Evolutionary conservation across 2,113 vertebrate species (phyloP), one percentile per base, ranked within the genome.

Genomic region (Chaetops frenatus): DNA sequence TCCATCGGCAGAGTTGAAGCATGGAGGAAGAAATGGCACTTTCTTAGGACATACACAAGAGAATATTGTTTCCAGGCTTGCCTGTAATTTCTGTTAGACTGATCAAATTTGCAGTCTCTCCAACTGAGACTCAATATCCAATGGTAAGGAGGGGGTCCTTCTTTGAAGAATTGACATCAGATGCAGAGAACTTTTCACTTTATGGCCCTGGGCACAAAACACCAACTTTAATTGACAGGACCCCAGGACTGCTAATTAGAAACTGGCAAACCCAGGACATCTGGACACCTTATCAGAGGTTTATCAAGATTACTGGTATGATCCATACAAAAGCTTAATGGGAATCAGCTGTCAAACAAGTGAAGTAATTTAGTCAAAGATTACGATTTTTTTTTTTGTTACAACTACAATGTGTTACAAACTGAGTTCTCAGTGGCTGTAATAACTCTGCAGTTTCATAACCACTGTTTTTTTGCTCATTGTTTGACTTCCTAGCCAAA

Each of bases 261-360:
- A 97, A 96, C 94, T 96, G 95, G 92, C 77, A 95, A 96, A 96
- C 94, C 53, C 61, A 90, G 94, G 96, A 97, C 97, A 98, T 98
- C 97, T 98, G 98, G 97, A 97, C 96, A 97, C 94, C 91, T 97
- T 98, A 97, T 97, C 97, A 97, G 96, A 97, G 96, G 85, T 97
- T 98, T 97, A 98, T 96, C 97, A 96, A 96, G 95, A 96, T 98
- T 97, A 92, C 76, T 91, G 66, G 90, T 82, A 92, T 96, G 97
- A 98, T 96, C 96, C 96, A 95, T 97, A 96, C 95, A 97, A 89
- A 92, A 20, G n/a, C 88, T 97, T 98, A 97, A 98, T 98, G 72
- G 53, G 96, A 98, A 97, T 97, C 96, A 86, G 95, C 97, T 97
- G 96, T 96, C 77, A 76, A 94, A 92, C 56, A 90, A 91, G 76